Evolutionary conservation across 2,888 invertebrate genomes (phyloP), one percentile per base, ranked within the genome.

Genomic region (Xylota segnis): DNA sequence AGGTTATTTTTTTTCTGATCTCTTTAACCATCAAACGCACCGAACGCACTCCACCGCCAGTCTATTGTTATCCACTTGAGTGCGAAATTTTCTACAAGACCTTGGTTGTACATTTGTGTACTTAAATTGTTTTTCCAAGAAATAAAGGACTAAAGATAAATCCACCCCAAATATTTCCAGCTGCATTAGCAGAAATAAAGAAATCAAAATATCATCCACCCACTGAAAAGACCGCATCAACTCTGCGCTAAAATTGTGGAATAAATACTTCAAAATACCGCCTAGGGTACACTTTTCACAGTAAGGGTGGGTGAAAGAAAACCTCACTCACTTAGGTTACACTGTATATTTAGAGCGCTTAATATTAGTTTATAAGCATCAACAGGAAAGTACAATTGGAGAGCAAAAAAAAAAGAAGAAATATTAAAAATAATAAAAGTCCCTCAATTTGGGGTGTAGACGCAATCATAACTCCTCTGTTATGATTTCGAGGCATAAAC

Each of bases 181-280:
- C 72, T 86, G 86, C 72, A 77, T 86, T 82, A 82, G 76, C 72
- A 61, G 45, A 72, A 82, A 86, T 86, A 86, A 76, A 86, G 86
- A 82, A 65, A 86, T 77, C 72, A 76, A 86, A 77, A 76, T 54
- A 82, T 77, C 63, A 56, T 72, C 71, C 40, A 45, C 78, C 70
- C 40, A 70, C 72, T 47, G 34, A 16, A 40, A 34, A 23, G 27
- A 43, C 70, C 65, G 56, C 66, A 75, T 71, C 27, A 66, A 61
- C 72, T 77, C 61, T 72, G 34, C 45, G 61, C 58, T 61, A 66
- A 86, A 86, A 77, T 82, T 86, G 66, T 29, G 68, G 61, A 82
- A 72, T 77, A 86, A 86, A 82, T 86, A 77, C 82, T 86, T 82
- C 56, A 76, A 75, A 82, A 82, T 65, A 76, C 52, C 66, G 76